phyloP scores from a whole-genome alignment of 2,888 invertebrate species.

The Oscheius onirici region DNA sequence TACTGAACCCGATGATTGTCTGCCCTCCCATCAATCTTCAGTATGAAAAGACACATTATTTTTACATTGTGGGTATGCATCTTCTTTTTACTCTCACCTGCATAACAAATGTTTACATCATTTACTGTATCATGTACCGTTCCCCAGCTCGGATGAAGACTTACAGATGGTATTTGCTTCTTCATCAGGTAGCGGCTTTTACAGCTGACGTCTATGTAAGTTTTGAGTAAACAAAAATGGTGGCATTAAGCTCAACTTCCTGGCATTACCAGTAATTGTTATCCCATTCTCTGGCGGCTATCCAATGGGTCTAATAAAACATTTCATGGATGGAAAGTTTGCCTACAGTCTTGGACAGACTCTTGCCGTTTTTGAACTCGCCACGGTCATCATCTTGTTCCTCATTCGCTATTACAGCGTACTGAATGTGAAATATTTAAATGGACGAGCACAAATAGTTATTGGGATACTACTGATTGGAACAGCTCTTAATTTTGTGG shows the following conservation, averaged over 20 bases:
- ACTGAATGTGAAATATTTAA: too few species aligned
- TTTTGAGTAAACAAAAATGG: neutral
- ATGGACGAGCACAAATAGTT: too few species aligned
- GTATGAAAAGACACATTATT: neutral
- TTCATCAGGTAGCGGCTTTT: neutral
- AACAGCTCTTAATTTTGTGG: too few species aligned
- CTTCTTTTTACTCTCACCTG: neutral
- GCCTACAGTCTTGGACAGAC: too few species aligned
- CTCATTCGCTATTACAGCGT: too few species aligned
- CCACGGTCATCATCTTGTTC: too few species aligned
- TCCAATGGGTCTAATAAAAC: too few species aligned
- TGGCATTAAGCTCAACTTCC: neutral
- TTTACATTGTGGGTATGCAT: neutral
- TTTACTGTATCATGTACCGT: neutral
- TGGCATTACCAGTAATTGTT: too few species aligned
- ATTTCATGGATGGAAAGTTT: too few species aligned
- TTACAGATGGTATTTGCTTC: neutral
- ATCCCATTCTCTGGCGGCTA: too few species aligned
- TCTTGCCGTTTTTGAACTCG: too few species aligned
- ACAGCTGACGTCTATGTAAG: neutral
- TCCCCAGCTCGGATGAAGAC: neutral
- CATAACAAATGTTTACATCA: neutral
- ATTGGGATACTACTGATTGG: too few species aligned
- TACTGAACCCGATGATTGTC: neutral
- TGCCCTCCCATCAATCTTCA: neutral